A percentile compares a stretch with the other conserved stretches of the same genome.
Evolutionary conservation across 2,797 vertebrate genomes (phyloP).

Genomic region (Coreius guichenoti): DNA sequence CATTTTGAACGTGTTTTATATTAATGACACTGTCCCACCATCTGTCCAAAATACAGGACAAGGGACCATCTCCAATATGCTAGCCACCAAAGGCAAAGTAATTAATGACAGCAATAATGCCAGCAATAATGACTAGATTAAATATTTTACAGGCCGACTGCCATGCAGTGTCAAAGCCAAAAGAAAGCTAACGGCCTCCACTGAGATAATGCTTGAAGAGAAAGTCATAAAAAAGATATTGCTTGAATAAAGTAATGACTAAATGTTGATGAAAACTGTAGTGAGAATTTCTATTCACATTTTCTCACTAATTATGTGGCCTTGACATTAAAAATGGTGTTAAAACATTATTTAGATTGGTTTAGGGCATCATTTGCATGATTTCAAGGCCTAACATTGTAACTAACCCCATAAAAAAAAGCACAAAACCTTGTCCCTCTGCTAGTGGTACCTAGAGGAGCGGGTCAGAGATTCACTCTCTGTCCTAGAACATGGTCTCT

Average conservation of each 20-base stretch:
- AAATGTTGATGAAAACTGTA: constrained; percentile 31
- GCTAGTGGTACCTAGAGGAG: constrained; percentile 81
- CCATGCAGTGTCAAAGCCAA: constrained; percentile 74
- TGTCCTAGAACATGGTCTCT: constrained; percentile 87
- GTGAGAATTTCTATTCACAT: background rate
- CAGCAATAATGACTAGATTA: constrained; percentile 95
- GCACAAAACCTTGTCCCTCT: constrained; percentile 57
- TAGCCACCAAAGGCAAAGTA: constrained; percentile 94
- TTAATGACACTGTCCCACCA: constrained; percentile 95
- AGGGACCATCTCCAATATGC: constrained; percentile 96
- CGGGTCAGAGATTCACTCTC: constrained; percentile 81
- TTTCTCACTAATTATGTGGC: background rate
- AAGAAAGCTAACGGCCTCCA: constrained; percentile 56
- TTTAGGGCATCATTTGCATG: background rate
- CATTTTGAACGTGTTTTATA: constrained; percentile 92
- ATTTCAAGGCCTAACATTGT: background rate
- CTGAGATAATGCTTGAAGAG: constrained; percentile 51
- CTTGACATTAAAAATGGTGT: background rate
- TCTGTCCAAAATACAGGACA: constrained; percentile 85
- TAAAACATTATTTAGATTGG: background rate
- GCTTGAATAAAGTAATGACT: constrained; percentile 36
- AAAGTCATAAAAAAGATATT: constrained; percentile 51
- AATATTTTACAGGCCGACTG: constrained; percentile 94
- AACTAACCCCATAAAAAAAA: constrained; percentile 18
- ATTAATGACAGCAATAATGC: constrained; percentile 97